These are phyloP conservation scores for Alosa alosa DNA, from an alignment of 2,113 vertebrate genomes.

Conservation along the genomic window DNA sequence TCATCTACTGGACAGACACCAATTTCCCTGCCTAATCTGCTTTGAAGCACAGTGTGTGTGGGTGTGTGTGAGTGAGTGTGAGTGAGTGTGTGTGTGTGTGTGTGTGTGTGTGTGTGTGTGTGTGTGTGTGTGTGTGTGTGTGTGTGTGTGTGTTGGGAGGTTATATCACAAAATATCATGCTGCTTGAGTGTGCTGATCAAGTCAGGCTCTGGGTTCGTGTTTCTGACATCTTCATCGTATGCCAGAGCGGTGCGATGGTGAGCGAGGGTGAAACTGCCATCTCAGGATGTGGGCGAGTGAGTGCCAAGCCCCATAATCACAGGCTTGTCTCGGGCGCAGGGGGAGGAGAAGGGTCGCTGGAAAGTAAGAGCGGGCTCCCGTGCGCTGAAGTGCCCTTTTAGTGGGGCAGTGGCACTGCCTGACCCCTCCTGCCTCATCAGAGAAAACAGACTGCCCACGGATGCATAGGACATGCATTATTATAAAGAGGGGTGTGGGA, in stretches of 20 bases:
- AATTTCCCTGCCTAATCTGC: constrained; percentile 28
- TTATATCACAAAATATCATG: background rate
- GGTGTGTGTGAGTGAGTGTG: background rate
- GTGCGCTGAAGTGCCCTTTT: background rate
- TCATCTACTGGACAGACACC: constrained; percentile 24
- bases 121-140: background rate
- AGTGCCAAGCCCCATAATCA: constrained; percentile 14
- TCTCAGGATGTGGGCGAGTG: background rate
- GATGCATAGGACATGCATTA: too few species aligned
- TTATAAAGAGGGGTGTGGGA: background rate
- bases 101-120: background rate
- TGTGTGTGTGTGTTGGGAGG: background rate
- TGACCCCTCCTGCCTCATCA: background rate
- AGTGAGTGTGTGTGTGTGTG: constrained; percentile 16
- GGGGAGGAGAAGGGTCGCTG: background rate
- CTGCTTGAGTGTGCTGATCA: background rate
- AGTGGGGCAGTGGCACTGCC: background rate
- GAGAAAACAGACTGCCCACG: background rate
- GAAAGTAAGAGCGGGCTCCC: background rate
- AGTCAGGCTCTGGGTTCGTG: background rate
- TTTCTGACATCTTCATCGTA: background rate
- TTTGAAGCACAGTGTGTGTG: constrained; percentile 17
- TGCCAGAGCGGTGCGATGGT: background rate
- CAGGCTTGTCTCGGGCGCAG: background rate
- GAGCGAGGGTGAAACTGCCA: background rate